Conservation (phyloP, 30 jellyfish, hydroid and myxozoan species). For the Hydractinia symbiolongicarpus region DNA sequence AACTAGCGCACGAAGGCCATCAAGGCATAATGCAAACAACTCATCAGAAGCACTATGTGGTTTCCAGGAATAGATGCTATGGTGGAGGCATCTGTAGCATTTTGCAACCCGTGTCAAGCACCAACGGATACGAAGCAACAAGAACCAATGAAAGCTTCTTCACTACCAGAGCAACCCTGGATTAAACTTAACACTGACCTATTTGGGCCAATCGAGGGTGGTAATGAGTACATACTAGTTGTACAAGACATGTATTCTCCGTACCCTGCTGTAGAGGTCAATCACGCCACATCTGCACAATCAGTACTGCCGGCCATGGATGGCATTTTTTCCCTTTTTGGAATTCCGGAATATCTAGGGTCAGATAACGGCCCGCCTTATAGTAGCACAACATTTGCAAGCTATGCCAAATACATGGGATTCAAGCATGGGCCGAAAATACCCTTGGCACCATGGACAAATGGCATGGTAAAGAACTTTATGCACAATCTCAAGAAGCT, state of each 20-base stretch:
- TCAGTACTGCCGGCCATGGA: conserved; percentile 3
- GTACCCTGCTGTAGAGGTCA: conserved; percentile 9
- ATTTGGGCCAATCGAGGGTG: conserved; percentile 5
- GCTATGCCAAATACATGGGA: no score
- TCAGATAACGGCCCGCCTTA: conserved; percentile 22
- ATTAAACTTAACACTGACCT: neutral
- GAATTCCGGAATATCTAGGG: neutral
- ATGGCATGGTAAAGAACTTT: no score
- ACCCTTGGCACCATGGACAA: no score
- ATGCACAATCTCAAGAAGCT: no score
- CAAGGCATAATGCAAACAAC: conserved; percentile 9
- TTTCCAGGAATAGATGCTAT: neutral
- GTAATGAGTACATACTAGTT: neutral
- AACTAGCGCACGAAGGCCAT: conserved; percentile 2
- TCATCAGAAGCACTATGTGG: conserved; percentile 12
- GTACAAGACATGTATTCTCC: no score
- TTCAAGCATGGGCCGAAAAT: no score
- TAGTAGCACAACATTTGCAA: no score
- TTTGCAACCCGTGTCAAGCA: conserved; percentile 7
- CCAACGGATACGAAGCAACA: conserved; percentile 5
- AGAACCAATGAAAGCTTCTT: neutral
- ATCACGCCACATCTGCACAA: neutral
- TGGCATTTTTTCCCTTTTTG: neutral
- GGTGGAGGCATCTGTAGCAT: no score
- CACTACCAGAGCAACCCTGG: conserved; percentile 8